Conservation (phyloP, 2,888 invertebrate species). For the Drosophila meridionalis region DNA sequence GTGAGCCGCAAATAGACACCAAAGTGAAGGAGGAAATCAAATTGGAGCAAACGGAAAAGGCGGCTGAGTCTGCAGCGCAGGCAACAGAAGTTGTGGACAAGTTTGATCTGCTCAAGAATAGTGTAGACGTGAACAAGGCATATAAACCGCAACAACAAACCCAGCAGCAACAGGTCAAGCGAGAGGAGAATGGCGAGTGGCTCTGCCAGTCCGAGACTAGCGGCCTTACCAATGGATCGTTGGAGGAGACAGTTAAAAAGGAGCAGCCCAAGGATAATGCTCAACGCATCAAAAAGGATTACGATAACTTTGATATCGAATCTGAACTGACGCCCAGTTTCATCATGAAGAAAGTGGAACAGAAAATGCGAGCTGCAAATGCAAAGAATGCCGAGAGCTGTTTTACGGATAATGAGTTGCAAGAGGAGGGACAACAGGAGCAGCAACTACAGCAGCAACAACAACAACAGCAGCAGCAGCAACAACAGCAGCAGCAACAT, state of each 20-base stretch:
- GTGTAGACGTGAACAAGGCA: slow-evolving; percentile 66
- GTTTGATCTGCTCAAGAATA: slow-evolving; percentile 81
- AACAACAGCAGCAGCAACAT: slow-evolving; percentile 26
- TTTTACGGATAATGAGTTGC: slow-evolving; percentile 38
- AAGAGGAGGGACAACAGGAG: slow-evolving; percentile 37
- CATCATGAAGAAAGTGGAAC: slow-evolving; percentile 84
- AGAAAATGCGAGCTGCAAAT: slow-evolving; percentile 57
- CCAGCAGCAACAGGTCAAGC: slow-evolving; percentile 43
- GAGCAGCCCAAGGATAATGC: slow-evolving; percentile 38
- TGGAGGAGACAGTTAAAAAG: slow-evolving; percentile 48
- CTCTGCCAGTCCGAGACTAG: slow-evolving; percentile 18
- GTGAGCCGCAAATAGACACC: slow-evolving; percentile 24
- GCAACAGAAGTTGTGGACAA: slow-evolving; percentile 66
- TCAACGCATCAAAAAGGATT: slow-evolving; percentile 80
- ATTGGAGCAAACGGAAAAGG: slow-evolving; percentile 69
- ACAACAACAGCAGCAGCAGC: slow-evolving; percentile 32
- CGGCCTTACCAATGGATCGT: slow-evolving; percentile 43
- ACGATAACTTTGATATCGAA: slow-evolving; percentile 84
- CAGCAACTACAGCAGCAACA: slow-evolving; percentile 25
- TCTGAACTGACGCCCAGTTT: slow-evolving; percentile 85
- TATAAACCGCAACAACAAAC: slow-evolving; percentile 46
- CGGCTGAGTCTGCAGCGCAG: slow-evolving; percentile 12
- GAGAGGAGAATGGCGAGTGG: slow-evolving; percentile 58
- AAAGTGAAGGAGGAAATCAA: slow-evolving; percentile 82
- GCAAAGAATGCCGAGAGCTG: slow-evolving; percentile 30